phyloP scores from a whole-genome alignment of 2,888 invertebrate genomes.

The Pemphredon lugubris region DNA sequence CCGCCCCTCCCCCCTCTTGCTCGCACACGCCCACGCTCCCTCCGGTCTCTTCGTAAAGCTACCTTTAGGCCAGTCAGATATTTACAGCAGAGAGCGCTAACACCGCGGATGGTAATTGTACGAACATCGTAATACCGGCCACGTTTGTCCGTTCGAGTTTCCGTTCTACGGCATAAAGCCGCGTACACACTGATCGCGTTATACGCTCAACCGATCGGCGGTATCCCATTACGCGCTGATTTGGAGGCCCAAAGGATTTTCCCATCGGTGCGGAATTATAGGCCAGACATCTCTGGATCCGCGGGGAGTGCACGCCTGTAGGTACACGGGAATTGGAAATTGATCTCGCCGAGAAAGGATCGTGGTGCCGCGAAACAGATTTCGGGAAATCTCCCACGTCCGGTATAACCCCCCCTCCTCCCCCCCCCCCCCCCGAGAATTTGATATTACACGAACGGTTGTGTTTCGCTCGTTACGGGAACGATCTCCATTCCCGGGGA shows the following conservation, averaged over 20 bases:
- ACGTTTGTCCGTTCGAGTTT: constrained; percentile 41
- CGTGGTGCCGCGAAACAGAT: too few relatives aligned
- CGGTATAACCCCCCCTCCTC: too few relatives aligned
- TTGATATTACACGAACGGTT: too few relatives aligned
- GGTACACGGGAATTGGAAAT: neutral
- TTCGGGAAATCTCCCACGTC: too few relatives aligned
- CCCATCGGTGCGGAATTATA: constrained; percentile 37
- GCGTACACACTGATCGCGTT: constrained; percentile 45
- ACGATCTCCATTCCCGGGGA: too few relatives aligned
- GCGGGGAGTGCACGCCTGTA: neutral
- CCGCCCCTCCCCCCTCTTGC: neutral
- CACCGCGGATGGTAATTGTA: constrained; percentile 27
- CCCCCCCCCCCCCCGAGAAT: too few relatives aligned
- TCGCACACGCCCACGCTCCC: neutral
- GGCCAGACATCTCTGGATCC: too few relatives aligned
- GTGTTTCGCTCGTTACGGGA: too few relatives aligned
- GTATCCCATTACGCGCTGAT: constrained; percentile 47
- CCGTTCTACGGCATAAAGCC: constrained; percentile 36
- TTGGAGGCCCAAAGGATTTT: constrained; percentile 37
- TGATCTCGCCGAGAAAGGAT: neutral
- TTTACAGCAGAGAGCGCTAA: constrained; percentile 6
- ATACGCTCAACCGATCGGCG: constrained; percentile 25
- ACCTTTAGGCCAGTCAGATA: constrained; percentile 4
- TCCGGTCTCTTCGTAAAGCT: constrained; percentile 1
- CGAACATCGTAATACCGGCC: constrained; percentile 8